Percentiles rank a stretch among this genome's conserved stretches.
These are phyloP conservation scores for Halocaridina rubra DNA, from an alignment of 2,888 invertebrate genomes.

Conservation along the genomic window DNA sequence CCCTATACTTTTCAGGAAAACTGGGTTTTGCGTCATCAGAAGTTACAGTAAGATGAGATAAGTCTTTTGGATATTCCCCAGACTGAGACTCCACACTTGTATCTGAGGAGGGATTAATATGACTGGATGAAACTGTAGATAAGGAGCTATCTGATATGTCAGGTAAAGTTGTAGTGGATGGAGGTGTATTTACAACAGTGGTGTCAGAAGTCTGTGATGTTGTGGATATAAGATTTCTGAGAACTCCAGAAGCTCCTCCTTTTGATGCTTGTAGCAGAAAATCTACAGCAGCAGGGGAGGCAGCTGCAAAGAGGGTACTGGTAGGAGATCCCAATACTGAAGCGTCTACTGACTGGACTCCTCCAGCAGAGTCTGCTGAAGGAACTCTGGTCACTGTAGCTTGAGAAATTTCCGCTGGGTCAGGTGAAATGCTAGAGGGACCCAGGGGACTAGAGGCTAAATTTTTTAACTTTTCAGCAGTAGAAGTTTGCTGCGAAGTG, in stretches of 20 bases:
- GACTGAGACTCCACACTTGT: background rate
- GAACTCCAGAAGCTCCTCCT: background rate
- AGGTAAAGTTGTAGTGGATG: too few species aligned
- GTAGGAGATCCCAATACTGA: background rate
- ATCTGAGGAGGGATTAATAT: background rate
- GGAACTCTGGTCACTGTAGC: background rate
- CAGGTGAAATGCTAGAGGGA: background rate
- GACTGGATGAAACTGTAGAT: too few species aligned
- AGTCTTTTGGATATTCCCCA: background rate
- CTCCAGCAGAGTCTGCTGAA: background rate
- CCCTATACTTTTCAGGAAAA: too few species aligned
- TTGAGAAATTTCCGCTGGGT: background rate
- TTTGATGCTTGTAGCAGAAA: background rate
- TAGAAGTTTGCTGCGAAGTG: slow-evolving; percentile 24
- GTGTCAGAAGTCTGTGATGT: too few species aligned
- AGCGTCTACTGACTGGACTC: background rate
- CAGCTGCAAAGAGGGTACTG: background rate
- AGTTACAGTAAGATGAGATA: background rate
- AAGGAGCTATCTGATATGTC: too few species aligned
- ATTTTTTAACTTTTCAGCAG: background rate
- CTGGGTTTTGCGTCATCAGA: background rate
- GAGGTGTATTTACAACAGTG: too few species aligned
- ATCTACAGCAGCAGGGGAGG: slow-evolving; percentile 10
- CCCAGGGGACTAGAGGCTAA: background rate
- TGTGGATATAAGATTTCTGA: background rate